Base-by-base conservation (phyloP, 2,888 invertebrate species). In the Diploptera punctata region DNA sequence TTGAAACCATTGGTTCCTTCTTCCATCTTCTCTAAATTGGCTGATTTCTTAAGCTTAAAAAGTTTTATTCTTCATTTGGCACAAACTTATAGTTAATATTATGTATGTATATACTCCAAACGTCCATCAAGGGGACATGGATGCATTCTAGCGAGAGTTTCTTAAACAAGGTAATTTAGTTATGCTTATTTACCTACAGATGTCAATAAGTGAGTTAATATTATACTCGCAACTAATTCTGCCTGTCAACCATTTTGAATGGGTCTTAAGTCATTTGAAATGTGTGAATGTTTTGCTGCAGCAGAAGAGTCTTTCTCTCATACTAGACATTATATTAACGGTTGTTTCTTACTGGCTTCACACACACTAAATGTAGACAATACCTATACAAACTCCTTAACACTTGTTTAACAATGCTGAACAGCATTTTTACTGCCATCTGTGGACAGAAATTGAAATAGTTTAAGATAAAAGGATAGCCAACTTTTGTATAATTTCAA, bases 201-300 rank as follows among this genome's bases (percentile, higher is more conserved):
- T n/a, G n/a, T n/a, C n/a, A n/a, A n/a, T n/a, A n/a, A n/a, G n/a
- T n/a, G n/a, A n/a, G n/a, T n/a, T n/a, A n/a, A n/a, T n/a, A n/a
- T n/a, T n/a, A n/a, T n/a, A 52, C 9, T 52, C 52, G 13, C 52
- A n/a, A 5, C 52, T 52, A 5, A 52, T 52, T 52, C 3, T 52
- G n/a, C n/a, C n/a, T n/a, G 52, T 52, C 52, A 52, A n/a, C 52
- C 52, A 52, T 52, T 52, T 52, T 3, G 52, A 52, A 52, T 18
- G 13, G 52, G 52, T 18, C 5, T 52, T 52, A 52, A 1, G 3
- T 52, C 18, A n/a, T 52, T 52, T 52, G 16, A 52, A 52, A 52
- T 18, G 18, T 52, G 52, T 52, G 52, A 52, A 52, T 52, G 5
- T 52, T 52, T 52, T 52, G n/a, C 18, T 52, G 2, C 52, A 52